A percentile compares a stretch with the other conserved stretches of the same genome.
These are phyloP conservation scores for Lathamus discolor DNA, from an alignment of 2,113 vertebrate species.

Conservation along the genomic window DNA sequence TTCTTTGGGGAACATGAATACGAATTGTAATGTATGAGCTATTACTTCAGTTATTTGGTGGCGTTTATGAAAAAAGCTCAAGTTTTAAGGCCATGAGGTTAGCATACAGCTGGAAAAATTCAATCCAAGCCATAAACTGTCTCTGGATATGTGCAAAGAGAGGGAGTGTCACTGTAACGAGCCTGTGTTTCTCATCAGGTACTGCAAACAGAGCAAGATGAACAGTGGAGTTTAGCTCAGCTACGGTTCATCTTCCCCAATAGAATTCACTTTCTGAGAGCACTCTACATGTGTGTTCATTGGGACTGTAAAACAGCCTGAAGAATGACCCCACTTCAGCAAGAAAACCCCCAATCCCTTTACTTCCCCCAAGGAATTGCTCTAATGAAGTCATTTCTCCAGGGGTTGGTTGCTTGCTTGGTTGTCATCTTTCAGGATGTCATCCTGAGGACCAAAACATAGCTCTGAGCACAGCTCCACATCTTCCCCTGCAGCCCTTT, in stretches of 20 bases:
- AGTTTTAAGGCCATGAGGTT: neutral
- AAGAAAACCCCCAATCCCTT: neutral
- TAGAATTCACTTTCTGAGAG: neutral
- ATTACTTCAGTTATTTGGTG: constrained; percentile 3
- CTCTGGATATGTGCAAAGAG: neutral
- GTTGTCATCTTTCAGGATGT: neutral
- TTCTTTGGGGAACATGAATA: constrained; percentile 19
- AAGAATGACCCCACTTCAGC: neutral
- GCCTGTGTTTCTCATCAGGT: neutral
- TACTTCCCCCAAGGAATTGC: neutral
- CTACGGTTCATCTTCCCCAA: neutral
- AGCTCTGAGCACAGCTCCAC: neutral
- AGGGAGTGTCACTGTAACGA: neutral
- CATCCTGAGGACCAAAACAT: neutral
- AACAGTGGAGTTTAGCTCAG: neutral
- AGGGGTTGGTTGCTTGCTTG: neutral
- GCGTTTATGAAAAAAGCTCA: neutral
- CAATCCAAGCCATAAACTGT: neutral
- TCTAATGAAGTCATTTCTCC: neutral
- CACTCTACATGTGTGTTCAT: neutral
- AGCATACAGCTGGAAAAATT: constrained; percentile 5
- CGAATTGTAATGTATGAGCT: neutral
- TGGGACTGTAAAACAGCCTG: neutral
- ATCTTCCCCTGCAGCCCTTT: neutral
- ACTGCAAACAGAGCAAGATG: neutral